These are phyloP conservation scores for Lissonota sp. DNA, from an alignment of 2,888 invertebrate genomes.

Conservation along the genomic window DNA sequence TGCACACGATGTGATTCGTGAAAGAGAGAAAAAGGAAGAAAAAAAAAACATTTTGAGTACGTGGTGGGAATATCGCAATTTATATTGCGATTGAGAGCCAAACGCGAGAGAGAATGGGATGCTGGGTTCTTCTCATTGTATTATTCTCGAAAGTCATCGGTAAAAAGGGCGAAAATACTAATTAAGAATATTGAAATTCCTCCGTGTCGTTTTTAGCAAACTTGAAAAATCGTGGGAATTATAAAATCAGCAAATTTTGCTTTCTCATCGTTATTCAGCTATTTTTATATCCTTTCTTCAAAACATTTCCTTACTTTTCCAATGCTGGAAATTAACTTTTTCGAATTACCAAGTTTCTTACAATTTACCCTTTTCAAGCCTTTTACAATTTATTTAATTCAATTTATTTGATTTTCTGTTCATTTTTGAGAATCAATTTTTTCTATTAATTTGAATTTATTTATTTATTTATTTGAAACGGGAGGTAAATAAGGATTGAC, in stretches of 20 bases:
- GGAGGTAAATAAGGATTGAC: no score
- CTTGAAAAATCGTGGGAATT: neutral
- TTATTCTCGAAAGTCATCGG: slow-evolving; percentile 42
- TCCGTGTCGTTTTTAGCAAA: neutral
- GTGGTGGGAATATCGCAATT: slow-evolving; percentile 58
- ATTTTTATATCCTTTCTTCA: neutral
- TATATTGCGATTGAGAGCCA: slow-evolving; percentile 54
- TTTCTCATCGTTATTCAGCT: no score
- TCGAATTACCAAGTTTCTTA: no score
- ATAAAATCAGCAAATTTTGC: no score
- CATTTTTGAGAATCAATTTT: no score
- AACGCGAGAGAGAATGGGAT: neutral
- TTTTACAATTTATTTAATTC: no score
- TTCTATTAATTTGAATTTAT: no score
- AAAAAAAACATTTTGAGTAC: slow-evolving; percentile 42
- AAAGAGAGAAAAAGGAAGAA: slow-evolving; percentile 31
- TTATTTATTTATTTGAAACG: no score
- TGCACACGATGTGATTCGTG: slow-evolving; percentile 61
- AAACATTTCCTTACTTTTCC: neutral
- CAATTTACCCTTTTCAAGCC: no score
- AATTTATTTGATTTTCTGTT: no score
- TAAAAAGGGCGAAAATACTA: slow-evolving; percentile 5
- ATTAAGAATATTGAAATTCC: neutral
- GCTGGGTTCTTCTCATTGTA: slow-evolving; percentile 18
- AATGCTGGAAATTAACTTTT: no score